A percentile compares a stretch with the other conserved stretches of the same genome.
Evolutionary conservation across 2,113 vertebrate species (phyloP).

Genomic region (Ochotona curzoniae): DNA sequence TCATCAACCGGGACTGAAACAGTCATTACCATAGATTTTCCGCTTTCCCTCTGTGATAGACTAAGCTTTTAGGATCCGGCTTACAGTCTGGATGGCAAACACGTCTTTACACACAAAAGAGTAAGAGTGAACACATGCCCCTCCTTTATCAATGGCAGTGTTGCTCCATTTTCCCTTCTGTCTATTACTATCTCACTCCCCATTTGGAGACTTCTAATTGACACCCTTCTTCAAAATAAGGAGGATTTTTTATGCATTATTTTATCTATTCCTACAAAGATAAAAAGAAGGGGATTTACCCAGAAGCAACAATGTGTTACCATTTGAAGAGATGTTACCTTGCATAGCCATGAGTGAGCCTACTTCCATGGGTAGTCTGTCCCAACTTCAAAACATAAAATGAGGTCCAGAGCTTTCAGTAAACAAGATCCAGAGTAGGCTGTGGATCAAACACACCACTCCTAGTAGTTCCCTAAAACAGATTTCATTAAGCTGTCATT

Average conservation of each 20-base stretch:
- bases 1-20: neutral
- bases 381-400: neutral
- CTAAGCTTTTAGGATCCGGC: conserved; percentile 49
- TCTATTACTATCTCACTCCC: neutral
- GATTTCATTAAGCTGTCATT: neutral
- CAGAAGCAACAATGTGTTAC: neutral
- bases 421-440: neutral
- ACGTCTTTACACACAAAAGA: neutral
- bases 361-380: neutral
- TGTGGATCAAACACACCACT: neutral
- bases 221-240: neutral
- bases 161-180: neutral
- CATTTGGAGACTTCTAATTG: neutral
- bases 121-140: neutral
- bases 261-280: neutral
- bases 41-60: conserved; percentile 51
- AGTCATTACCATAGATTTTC: conserved; percentile 69
- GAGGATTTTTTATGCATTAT: neutral
- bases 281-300: neutral
- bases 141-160: neutral
- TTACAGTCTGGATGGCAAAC: conserved; percentile 45
- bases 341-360: neutral
- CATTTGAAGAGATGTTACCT: neutral
- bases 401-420: neutral
- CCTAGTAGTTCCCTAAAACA: neutral